Base-by-base conservation (phyloP, 2,797 vertebrate genomes). In the Mareca strepera region DNA sequence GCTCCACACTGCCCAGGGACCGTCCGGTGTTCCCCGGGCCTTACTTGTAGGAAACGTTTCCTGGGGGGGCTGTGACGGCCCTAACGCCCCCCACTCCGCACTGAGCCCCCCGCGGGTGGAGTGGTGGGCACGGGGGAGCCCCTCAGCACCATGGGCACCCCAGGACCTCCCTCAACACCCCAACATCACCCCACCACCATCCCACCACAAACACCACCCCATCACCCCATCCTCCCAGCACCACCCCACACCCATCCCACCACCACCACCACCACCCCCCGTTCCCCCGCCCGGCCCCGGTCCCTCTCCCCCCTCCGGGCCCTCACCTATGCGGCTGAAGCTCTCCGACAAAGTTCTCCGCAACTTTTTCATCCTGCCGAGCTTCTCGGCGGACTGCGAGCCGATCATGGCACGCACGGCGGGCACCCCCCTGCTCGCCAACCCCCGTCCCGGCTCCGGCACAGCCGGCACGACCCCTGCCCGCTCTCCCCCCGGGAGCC, bases 281-380 rank as follows among this genome's bases (percentile, higher is more conserved):
- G 11, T 67, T 20, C 82, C 83, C 46, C 93, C 3, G 6, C 53
- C 88, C 50, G 52, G 82, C 64, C 59, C 39, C 44, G 29, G 53
- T 22, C 62, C 29, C 9, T 28, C 8, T 60, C 33, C 37, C 26
- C 5, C 25, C 13, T 16, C 17, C 8, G 28, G 74, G 53, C 31
- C 94, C 99, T 99, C 97, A 99, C 99, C 98, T 28, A 99, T 98
- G 81, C 98, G 98, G 92, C 99, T 98, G 98, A 99, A 99, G 98
- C 99, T 99, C 97, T 99, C 99, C 8, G 99, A 99, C 96, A 99
- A 99, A 99, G 99, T 99, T 99, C 99, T 98, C 96, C 99, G 97
- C 96, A 99, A 99, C 99, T 99, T 99, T 98, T 99, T 99, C 99
- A 99, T 99, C 97, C 98, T 99, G 97, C 98, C 98, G 76, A 98